These are phyloP conservation scores for Acipenser oxyrinchus DNA, from an alignment of 2,797 vertebrate genomes.

Conservation along the genomic window DNA sequence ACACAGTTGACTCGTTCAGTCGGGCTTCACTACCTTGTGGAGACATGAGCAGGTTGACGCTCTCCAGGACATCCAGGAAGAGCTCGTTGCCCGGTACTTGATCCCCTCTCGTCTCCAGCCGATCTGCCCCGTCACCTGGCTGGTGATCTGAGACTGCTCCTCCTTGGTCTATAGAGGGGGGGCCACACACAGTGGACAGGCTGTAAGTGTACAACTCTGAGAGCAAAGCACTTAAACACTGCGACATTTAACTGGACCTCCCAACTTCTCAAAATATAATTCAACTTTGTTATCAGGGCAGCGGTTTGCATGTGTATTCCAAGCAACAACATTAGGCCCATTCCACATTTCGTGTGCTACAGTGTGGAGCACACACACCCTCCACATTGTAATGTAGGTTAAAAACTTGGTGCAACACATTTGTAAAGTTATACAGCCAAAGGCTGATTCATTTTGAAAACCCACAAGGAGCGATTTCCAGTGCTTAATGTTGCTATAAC, in stretches of 20 bases:
- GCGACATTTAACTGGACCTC: neutral
- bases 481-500: no score
- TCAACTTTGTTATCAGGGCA: no score
- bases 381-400: no score
- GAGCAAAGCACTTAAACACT: constrained; percentile 6
- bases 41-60: constrained; percentile 96
- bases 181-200: neutral
- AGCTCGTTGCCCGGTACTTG: constrained; percentile 96
- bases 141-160: constrained; percentile 98
- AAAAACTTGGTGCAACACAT: no score
- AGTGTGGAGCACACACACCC: no score
- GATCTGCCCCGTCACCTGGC: constrained; percentile 97
- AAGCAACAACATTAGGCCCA: no score
- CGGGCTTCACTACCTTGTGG: constrained; percentile 72
- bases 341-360: no score
- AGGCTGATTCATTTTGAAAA: no score
- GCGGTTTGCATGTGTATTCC: no score
- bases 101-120: constrained; percentile 97
- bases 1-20: neutral
- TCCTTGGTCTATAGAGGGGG: constrained; percentile 78
- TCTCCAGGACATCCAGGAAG: constrained; percentile 94
- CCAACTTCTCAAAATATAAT: no score
- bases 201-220: neutral
- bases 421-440: no score
- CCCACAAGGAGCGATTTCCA: no score